Conservation (phyloP, 92 coral and sea anemone genomes). For the Porites cylindrica region DNA sequence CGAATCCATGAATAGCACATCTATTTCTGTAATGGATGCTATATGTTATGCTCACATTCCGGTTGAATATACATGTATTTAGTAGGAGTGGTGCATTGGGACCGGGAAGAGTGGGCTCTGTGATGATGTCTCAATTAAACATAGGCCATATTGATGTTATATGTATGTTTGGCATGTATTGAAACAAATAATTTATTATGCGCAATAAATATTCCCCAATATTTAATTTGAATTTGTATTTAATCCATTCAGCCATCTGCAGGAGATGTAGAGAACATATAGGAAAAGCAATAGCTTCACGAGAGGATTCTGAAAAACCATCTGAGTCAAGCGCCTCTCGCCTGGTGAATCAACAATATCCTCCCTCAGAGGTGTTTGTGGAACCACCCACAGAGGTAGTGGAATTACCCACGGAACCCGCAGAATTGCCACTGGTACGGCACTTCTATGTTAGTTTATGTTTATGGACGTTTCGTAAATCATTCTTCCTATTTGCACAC, state of each 20-base stretch:
- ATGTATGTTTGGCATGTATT: too few relatives aligned
- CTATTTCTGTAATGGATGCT: too few relatives aligned
- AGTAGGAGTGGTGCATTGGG: too few relatives aligned
- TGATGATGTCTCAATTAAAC: too few relatives aligned
- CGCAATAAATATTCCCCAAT: slow-evolving; percentile 21
- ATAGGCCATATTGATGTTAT: too few relatives aligned
- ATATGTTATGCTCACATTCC: too few relatives aligned
- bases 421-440: slow-evolving; percentile 18
- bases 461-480: slow-evolving; percentile 5
- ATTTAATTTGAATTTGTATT: slow-evolving; percentile 10
- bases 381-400: slow-evolving; percentile 16
- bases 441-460: slow-evolving; percentile 13
- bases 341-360: slow-evolving; percentile 23
- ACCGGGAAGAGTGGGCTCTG: too few relatives aligned
- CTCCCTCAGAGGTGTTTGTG: slow-evolving; percentile 13
- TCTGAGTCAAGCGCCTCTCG: slow-evolving; percentile 8
- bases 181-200: slow-evolving; percentile 13
- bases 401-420: slow-evolving; percentile 5
- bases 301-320: neutral
- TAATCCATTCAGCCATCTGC: slow-evolving; percentile 28
- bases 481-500: slow-evolving; percentile 20
- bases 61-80: too few relatives aligned
- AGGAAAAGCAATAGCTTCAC: slow-evolving; percentile 18
- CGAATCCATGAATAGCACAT: too few relatives aligned
- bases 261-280: slow-evolving; percentile 25